A percentile compares a stretch with the other conserved stretches of the same genome.
phyloP scores from a whole-genome alignment of 2,113 vertebrate species.

The Chamaetylas fuelleborni region DNA sequence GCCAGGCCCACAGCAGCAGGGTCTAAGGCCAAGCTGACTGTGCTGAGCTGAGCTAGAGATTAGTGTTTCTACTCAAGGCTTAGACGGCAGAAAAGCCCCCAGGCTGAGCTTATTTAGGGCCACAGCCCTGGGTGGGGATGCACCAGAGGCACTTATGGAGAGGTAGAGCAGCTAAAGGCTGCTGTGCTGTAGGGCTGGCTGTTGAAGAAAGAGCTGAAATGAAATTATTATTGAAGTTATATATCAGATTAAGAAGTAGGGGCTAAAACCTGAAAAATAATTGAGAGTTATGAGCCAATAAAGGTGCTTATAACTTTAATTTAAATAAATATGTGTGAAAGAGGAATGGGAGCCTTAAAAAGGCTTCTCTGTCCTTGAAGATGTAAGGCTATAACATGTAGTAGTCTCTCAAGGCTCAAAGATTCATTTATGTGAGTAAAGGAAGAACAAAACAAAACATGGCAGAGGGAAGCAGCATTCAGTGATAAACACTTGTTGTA shows the following conservation, averaged over 20 bases:
- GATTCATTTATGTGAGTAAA: background rate
- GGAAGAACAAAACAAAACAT: background rate
- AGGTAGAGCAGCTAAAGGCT: accelerated
- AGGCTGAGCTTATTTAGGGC: background rate
- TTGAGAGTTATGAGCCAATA: accelerated
- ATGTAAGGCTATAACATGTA: accelerated
- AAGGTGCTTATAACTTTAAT: accelerated
- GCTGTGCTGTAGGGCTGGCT: accelerated
- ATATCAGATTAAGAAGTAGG: accelerated
- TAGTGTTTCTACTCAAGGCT: accelerated
- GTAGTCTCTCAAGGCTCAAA: background rate
- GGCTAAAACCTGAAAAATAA: accelerated
- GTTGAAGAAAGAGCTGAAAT: accelerated
- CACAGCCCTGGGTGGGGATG: background rate
- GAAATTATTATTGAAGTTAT: accelerated
- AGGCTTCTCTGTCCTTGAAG: background rate
- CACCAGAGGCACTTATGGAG: accelerated
- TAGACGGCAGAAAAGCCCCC: accelerated
- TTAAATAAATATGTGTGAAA: background rate
- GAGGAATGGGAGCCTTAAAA: background rate
- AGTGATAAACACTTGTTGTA: background rate
- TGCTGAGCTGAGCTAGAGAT: accelerated
- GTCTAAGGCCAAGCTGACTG: accelerated
- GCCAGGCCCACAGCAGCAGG: background rate
- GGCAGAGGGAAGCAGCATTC: background rate